Conservation (phyloP, 1,140 invertebrate genomes). For the Aethina tumida region DNA sequence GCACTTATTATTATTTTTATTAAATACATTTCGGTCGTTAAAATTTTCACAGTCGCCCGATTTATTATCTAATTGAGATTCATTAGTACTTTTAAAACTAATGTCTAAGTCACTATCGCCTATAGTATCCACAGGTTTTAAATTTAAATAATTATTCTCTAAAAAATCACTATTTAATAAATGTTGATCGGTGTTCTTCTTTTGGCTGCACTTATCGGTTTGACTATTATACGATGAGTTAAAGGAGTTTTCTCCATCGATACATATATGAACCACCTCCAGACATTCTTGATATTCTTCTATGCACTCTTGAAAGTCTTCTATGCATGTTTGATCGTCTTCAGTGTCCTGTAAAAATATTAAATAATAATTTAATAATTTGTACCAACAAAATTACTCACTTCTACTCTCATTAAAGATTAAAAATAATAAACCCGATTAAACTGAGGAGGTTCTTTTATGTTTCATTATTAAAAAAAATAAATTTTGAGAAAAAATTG, state of each 20-base stretch:
- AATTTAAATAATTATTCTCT: constrained; percentile 18
- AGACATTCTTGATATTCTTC: constrained; percentile 51
- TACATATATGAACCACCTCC: constrained; percentile 47
- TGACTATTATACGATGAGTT: constrained; percentile 25
- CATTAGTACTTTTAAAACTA: constrained; percentile 28
- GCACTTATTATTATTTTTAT: constrained; percentile 12
- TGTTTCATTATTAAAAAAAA: no score
- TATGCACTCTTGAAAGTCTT: constrained; percentile 50
- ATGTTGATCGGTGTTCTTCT: constrained; percentile 12
- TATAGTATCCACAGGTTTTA: constrained; percentile 15
- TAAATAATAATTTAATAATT: no score
- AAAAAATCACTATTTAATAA: constrained; percentile 15
- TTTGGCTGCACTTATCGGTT: constrained; percentile 25
- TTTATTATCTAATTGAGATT: constrained; percentile 13
- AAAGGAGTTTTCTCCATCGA: constrained; percentile 35
- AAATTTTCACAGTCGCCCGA: constrained; percentile 2
- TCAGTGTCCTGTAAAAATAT: constrained; percentile 35
- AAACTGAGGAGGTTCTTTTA: no score
- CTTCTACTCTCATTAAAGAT: no score
- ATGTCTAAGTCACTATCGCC: constrained; percentile 27
- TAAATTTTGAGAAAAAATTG: no score
- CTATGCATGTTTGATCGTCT: constrained; percentile 47
- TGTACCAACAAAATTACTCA: no score
- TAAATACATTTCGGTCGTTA: constrained; percentile 10
- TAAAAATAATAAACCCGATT: no score